Evolutionary conservation across 2,888 invertebrate species (phyloP).

Genomic region (Danaus chrysippus): DNA sequence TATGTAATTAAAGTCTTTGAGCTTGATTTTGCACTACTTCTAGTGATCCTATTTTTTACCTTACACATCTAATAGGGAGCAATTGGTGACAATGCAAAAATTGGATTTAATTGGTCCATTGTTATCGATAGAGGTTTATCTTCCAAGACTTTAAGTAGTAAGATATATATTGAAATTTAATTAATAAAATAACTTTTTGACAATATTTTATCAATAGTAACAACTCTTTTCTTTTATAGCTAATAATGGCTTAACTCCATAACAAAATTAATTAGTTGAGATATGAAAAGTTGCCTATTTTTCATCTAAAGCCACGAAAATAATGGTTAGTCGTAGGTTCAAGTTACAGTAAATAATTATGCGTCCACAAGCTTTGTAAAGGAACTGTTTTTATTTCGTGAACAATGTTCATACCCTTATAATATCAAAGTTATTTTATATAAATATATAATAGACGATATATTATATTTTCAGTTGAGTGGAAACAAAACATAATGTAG

Average conservation of each 20-base stretch:
- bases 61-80: no score
- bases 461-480: no score
- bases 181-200: neutral
- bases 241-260: neutral
- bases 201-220: neutral
- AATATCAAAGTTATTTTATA: no score
- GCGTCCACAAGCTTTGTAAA: constrained; percentile 1
- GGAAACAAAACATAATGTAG: no score
- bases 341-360: constrained; percentile 16
- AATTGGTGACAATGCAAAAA: no score
- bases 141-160: neutral
- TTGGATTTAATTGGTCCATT: no score
- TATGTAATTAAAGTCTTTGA: no score
- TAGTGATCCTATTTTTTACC: no score
- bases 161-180: constrained; percentile 1
- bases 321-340: constrained; percentile 8
- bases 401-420: no score
- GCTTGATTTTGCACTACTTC: no score
- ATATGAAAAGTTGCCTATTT: neutral
- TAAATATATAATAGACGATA: no score
- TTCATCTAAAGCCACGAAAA: constrained; percentile 14
- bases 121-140: no score
- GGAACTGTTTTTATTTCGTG: neutral
- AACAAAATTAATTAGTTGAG: neutral
- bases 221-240: neutral